Evolutionary conservation across 2,888 invertebrate genomes (phyloP).

Genomic region (Pantelozetes paolii): DNA sequence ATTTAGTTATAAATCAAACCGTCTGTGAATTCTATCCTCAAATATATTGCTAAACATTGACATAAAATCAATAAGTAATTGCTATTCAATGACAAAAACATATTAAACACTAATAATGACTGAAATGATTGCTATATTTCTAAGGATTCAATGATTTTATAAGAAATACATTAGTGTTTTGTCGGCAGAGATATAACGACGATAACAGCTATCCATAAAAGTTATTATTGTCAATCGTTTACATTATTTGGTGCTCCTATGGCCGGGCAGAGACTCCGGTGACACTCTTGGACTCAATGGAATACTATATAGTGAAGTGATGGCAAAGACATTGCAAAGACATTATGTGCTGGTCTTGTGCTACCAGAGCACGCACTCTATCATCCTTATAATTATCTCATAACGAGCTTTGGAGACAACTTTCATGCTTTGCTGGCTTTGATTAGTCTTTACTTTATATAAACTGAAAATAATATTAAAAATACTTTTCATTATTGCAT

Average conservation of each 20-base stretch:
- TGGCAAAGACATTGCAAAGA: not conserved
- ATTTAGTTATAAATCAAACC: no score
- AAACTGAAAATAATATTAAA: not conserved
- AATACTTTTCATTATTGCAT: not conserved
- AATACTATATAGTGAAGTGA: no score
- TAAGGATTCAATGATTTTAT: no score
- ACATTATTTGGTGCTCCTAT: not conserved
- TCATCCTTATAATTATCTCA: constrained; percentile 26
- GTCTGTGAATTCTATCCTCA: no score
- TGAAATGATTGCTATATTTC: no score
- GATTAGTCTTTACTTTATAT: not conserved
- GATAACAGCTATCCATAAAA: constrained; percentile 22
- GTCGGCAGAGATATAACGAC: constrained; percentile 1
- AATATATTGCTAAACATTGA: no score
- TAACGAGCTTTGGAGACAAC: constrained; percentile 28
- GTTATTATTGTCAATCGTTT: not conserved
- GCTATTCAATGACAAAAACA: no score
- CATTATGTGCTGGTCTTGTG: constrained; percentile 6
- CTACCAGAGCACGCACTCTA: constrained; percentile 15
- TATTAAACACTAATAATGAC: no score
- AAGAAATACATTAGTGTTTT: constrained; percentile 13
- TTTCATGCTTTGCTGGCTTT: constrained; percentile 22
- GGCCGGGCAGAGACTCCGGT: no score
- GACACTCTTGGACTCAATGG: not conserved
- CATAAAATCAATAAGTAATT: no score